A percentile compares a stretch with the other conserved stretches of the same genome.
Conservation (phyloP, 1,140 invertebrate genomes). For the Coenobita brevimanus region DNA sequence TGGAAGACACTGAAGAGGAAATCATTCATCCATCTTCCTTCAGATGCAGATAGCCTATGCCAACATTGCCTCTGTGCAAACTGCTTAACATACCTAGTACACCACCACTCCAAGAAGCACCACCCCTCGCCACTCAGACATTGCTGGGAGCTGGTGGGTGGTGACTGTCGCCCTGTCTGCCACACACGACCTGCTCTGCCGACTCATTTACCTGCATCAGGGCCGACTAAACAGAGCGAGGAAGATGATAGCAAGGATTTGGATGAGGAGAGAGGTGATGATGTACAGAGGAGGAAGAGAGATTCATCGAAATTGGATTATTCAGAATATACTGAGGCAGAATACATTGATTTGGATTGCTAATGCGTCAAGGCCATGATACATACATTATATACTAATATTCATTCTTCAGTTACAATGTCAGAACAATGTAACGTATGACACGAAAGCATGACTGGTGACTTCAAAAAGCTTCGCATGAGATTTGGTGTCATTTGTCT, state of each 20-base stretch:
- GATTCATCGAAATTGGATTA: neutral
- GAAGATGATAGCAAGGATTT: neutral
- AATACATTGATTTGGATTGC: neutral
- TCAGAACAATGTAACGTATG: too few relatives aligned
- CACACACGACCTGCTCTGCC: neutral
- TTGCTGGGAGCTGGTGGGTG: neutral
- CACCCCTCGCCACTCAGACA: neutral
- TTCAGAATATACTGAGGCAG: neutral
- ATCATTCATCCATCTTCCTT: neutral
- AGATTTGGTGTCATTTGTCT: too few relatives aligned
- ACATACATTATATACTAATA: too few relatives aligned
- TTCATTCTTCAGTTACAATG: too few relatives aligned
- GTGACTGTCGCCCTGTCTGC: neutral
- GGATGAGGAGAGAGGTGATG: neutral
- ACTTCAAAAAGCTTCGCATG: too few relatives aligned
- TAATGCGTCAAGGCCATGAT: neutral
- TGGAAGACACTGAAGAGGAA: constrained; percentile 1
- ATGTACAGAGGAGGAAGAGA: neutral
- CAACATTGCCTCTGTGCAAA: constrained; percentile 1
- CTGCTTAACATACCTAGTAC: neutral
- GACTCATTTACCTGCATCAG: neutral
- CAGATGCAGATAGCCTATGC: neutral
- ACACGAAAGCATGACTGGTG: too few relatives aligned
- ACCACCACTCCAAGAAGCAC: neutral
- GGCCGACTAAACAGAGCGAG: neutral